phyloP scores from a whole-genome alignment of 2,113 vertebrate genomes.

The Rhinichthys klamathensis region DNA sequence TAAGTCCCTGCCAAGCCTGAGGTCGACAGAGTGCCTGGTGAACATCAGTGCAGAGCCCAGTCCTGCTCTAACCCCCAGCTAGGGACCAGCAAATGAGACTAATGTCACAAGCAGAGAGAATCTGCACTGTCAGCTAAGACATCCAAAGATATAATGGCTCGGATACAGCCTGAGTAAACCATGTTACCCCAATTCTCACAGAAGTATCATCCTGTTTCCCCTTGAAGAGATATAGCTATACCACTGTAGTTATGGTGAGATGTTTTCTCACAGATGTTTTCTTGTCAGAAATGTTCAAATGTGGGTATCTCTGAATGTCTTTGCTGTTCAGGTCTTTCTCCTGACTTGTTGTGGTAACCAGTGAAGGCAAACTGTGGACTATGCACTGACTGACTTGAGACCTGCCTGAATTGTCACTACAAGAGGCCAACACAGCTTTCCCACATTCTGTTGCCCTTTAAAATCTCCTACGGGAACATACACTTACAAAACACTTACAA shows the following conservation, averaged over 20 bases:
- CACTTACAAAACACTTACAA: background rate
- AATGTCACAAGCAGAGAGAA: slow-evolving; percentile 26
- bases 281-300: background rate
- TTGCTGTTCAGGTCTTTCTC: slow-evolving; percentile 22
- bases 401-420: slow-evolving; percentile 4
- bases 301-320: slow-evolving; percentile 41
- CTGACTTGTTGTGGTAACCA: background rate
- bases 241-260: background rate
- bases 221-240: slow-evolving; percentile 1
- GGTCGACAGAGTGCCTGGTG: slow-evolving; percentile 97
- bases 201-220: background rate
- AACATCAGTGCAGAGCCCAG: slow-evolving; percentile 94
- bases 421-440: slow-evolving; percentile 8
- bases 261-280: background rate
- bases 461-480: slow-evolving; percentile 26
- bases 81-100: slow-evolving; percentile 68
- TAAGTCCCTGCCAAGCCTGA: slow-evolving; percentile 94
- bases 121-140: slow-evolving; percentile 38
- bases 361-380: slow-evolving; percentile 43
- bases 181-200: background rate
- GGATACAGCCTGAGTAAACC: background rate
- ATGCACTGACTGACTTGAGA: slow-evolving; percentile 38
- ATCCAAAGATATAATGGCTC: slow-evolving; percentile 44
- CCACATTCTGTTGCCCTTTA: slow-evolving; percentile 2
- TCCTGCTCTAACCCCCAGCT: slow-evolving; percentile 91